A percentile compares a stretch with the other conserved stretches of the same genome.
Evolutionary conservation across 1,140 invertebrate species (phyloP).

Genomic region (Heliconius hewitsoni): DNA sequence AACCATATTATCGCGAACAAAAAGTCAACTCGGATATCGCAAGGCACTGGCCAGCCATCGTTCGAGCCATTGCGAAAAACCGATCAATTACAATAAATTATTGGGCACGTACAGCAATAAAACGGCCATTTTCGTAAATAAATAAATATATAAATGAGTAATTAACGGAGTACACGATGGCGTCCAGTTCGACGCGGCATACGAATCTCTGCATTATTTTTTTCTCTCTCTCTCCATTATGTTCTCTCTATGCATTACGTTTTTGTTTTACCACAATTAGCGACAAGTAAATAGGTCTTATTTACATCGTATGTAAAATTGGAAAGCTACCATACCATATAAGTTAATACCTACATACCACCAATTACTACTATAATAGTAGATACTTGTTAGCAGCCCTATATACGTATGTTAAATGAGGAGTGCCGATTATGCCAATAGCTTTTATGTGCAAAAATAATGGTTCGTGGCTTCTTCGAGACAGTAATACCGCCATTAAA

Average conservation of each 20-base stretch:
- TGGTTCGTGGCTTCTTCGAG: slow-evolving; percentile 7
- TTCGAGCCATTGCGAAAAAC: slow-evolving; percentile 39
- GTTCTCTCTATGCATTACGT: not conserved
- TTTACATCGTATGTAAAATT: slow-evolving; percentile 38
- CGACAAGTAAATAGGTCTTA: slow-evolving; percentile 30
- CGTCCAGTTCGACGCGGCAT: slow-evolving; percentile 41
- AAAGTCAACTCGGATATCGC: slow-evolving; percentile 20
- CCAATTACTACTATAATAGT: slow-evolving; percentile 36
- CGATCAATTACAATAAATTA: slow-evolving; percentile 54
- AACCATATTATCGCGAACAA: not conserved
- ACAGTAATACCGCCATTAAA: slow-evolving; percentile 24
- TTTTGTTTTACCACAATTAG: slow-evolving; percentile 50
- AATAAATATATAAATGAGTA: slow-evolving; percentile 59
- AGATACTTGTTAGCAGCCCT: slow-evolving; percentile 23
- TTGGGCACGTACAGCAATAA: slow-evolving; percentile 46
- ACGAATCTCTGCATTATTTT: slow-evolving; percentile 49
- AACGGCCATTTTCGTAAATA: slow-evolving; percentile 55
- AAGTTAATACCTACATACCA: slow-evolving; percentile 22
- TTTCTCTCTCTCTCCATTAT: too few species aligned
- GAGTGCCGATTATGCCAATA: slow-evolving; percentile 38
- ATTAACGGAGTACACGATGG: slow-evolving; percentile 40
- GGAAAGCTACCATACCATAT: slow-evolving; percentile 34
- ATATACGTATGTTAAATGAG: slow-evolving; percentile 29
- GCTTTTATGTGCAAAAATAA: slow-evolving; percentile 36
- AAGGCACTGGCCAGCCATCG: slow-evolving; percentile 15